Percentiles rank a stretch among this genome's conserved stretches.
Conservation (phyloP, 2,113 vertebrate species). For the Brachyhypopomus occidentalis region DNA sequence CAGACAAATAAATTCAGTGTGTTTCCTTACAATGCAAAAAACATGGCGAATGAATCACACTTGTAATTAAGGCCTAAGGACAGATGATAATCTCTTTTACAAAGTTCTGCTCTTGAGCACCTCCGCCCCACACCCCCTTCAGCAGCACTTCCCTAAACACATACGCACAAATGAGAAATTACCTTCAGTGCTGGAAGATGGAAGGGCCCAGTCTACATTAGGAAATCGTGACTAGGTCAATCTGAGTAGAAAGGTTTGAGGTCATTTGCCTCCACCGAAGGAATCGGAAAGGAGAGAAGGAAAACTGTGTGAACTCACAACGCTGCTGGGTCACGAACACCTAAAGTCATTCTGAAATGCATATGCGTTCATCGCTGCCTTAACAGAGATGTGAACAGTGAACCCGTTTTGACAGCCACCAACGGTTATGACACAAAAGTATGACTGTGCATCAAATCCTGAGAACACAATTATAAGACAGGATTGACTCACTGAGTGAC, state of each 20-base stretch:
- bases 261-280: not conserved
- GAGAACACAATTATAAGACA: slow-evolving; percentile 41
- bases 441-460: slow-evolving; percentile 40
- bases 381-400: slow-evolving; percentile 3
- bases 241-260: not conserved
- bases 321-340: not conserved
- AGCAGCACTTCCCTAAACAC: not conserved
- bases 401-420: slow-evolving; percentile 44
- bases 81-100: too few relatives aligned
- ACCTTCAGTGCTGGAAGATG: not conserved
- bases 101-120: too few relatives aligned
- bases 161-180: not conserved
- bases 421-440: slow-evolving; percentile 27
- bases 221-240: not conserved
- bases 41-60: too few relatives aligned
- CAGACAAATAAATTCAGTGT: too few relatives aligned
- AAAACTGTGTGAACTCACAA: not conserved
- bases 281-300: not conserved
- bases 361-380: slow-evolving; percentile 24
- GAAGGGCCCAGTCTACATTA: not conserved
- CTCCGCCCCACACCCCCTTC: not conserved
- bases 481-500: slow-evolving; percentile 32
- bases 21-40: too few relatives aligned
- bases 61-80: too few relatives aligned
- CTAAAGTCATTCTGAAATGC: slow-evolving; percentile 43